Evolutionary conservation across 2,113 vertebrate genomes (phyloP).

Genomic region (Psephotus haematonotus): DNA sequence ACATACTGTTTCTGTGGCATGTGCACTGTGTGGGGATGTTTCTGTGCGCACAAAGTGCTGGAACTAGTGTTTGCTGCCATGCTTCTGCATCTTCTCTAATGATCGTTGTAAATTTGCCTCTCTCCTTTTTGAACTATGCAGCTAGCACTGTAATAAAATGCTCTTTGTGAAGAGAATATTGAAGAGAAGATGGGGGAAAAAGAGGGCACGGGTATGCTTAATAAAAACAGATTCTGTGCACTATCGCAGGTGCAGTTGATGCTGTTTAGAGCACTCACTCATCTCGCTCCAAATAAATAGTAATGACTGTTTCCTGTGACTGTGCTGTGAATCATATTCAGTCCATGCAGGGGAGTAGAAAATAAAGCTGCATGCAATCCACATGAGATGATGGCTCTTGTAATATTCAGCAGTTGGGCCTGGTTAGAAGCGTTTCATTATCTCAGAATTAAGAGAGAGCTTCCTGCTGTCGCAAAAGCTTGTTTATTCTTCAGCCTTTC

Average conservation of each 20-base stretch:
- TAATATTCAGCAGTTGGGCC: slow-evolving; percentile 56
- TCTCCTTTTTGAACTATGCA: not conserved
- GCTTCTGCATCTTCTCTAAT: slow-evolving; percentile 5
- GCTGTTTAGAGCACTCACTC: slow-evolving; percentile 60
- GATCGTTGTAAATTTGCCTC: slow-evolving; percentile 14
- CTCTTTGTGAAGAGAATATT: slow-evolving; percentile 55
- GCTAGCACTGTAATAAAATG: slow-evolving; percentile 13
- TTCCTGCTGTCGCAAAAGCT: slow-evolving; percentile 69
- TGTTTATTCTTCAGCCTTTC: slow-evolving; percentile 63
- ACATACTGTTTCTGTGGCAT: not conserved
- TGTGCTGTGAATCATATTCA: slow-evolving; percentile 57
- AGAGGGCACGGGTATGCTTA: slow-evolving; percentile 4
- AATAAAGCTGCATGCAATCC: slow-evolving; percentile 58
- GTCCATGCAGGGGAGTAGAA: slow-evolving; percentile 50
- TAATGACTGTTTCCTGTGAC: slow-evolving; percentile 68
- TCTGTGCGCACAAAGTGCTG: not conserved
- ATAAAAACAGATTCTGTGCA: not conserved
- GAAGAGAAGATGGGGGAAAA: not conserved
- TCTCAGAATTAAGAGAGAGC: slow-evolving; percentile 66
- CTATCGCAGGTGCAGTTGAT: slow-evolving; percentile 16
- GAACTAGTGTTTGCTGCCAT: not conserved
- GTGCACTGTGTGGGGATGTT: not conserved
- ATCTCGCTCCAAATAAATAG: slow-evolving; percentile 52
- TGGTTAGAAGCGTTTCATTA: slow-evolving; percentile 66
- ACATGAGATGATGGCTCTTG: slow-evolving; percentile 48